Evolutionary conservation across 2,797 vertebrate genomes (phyloP).

Genomic region (Neomorphus geoffroyi): DNA sequence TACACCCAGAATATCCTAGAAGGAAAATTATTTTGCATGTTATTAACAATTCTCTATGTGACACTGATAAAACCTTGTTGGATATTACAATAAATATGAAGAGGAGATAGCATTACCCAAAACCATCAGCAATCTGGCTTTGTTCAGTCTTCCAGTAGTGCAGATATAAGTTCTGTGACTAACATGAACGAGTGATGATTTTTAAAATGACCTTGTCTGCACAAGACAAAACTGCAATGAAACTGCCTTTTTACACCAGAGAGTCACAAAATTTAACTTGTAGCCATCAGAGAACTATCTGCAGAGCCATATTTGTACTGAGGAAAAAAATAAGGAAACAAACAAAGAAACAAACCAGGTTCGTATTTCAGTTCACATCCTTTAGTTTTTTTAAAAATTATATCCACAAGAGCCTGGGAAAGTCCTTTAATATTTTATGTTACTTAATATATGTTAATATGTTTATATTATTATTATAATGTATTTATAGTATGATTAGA

Average conservation of each 20-base stretch:
- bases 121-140: constrained; percentile 4
- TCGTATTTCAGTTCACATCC: neutral
- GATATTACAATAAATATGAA: constrained; percentile 32
- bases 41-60: neutral
- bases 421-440: neutral
- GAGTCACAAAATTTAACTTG: constrained; percentile 51
- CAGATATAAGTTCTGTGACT: constrained; percentile 34
- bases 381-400: neutral
- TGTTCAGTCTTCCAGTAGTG: constrained; percentile 23
- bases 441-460: neutral
- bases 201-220: constrained; percentile 18
- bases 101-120: neutral
- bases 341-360: neutral
- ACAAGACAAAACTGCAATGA: constrained; percentile 11
- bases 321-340: neutral
- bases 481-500: neutral
- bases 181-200: constrained; percentile 26
- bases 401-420: neutral
- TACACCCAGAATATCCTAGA: neutral
- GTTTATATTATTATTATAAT: neutral
- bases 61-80: neutral
- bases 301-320: neutral
- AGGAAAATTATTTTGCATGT: neutral
- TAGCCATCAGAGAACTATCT: constrained; percentile 1
- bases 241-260: constrained; percentile 39